Percentiles rank a stretch among this genome's conserved stretches.
Conservation (phyloP, 2,113 vertebrate genomes). For the Rhipidura dahli region DNA sequence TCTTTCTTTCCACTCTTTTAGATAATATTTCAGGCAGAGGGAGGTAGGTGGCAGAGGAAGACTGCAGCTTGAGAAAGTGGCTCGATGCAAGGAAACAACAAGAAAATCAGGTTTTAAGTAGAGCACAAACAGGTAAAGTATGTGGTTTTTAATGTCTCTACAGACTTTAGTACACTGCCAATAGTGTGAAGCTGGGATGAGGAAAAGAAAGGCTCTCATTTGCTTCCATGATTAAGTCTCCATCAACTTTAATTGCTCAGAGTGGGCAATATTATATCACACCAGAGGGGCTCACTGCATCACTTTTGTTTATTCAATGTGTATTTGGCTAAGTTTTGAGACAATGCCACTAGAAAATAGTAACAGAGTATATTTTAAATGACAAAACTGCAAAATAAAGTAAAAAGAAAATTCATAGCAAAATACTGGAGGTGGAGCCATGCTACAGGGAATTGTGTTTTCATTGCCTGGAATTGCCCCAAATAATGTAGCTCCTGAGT, state of each 20-base stretch:
- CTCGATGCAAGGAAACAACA: not conserved
- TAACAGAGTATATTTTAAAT: not conserved
- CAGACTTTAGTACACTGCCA: not conserved
- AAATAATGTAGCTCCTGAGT: not conserved
- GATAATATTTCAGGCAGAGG: slow-evolving; percentile 11
- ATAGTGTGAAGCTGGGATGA: not conserved
- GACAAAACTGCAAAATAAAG: not conserved
- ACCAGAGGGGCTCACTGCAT: not conserved
- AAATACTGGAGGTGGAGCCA: slow-evolving; percentile 60
- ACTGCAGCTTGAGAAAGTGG: not conserved
- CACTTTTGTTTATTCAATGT: not conserved
- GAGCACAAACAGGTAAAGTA: not conserved
- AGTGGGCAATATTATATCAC: not conserved
- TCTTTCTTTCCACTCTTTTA: not conserved
- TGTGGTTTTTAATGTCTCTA: not conserved
- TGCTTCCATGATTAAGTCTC: not conserved
- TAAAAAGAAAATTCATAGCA: slow-evolving; percentile 7
- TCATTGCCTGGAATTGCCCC: not conserved
- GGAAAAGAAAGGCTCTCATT: not conserved
- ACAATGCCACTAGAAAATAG: not conserved
- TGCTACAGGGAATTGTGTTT: slow-evolving; percentile 39
- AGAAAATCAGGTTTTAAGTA: not conserved
- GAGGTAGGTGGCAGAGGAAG: slow-evolving; percentile 57
- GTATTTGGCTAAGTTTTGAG: not conserved
- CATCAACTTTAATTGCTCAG: not conserved